A percentile compares a stretch with the other conserved stretches of the same genome.
These are phyloP conservation scores for Aleadryas rufinucha DNA, from an alignment of 2,113 vertebrate species.

Conservation along the genomic window DNA sequence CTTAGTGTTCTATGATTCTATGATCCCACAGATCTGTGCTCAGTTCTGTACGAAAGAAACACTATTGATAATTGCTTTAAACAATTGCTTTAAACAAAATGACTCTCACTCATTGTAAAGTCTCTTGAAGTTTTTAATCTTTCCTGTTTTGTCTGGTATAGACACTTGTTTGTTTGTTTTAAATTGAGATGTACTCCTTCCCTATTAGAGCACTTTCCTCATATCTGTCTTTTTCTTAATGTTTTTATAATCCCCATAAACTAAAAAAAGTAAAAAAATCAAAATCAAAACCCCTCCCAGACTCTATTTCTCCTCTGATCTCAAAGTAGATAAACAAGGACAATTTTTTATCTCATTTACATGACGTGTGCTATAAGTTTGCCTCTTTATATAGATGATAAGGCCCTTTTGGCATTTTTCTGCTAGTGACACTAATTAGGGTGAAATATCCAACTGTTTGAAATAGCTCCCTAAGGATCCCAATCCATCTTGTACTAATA, in stretches of 20 bases:
- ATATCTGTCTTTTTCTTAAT: background rate
- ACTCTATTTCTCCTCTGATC: background rate
- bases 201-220: background rate
- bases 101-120: background rate
- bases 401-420: background rate
- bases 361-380: background rate
- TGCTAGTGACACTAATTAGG: background rate
- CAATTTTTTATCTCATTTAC: background rate
- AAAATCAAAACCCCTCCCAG: background rate
- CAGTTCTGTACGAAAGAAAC: background rate
- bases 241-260: background rate
- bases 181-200: background rate
- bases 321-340: background rate
- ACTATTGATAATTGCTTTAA: background rate
- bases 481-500: background rate
- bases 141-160: background rate
- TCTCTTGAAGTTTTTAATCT: background rate
- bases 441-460: background rate
- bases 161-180: background rate
- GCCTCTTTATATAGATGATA: background rate
- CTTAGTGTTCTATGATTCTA: background rate
- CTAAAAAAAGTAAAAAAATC: background rate
- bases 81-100: background rate
- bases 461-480: background rate
- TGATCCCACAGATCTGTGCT: background rate